Evolutionary conservation across 2,888 invertebrate genomes (phyloP).

Genomic region (Drosophila mimica): DNA sequence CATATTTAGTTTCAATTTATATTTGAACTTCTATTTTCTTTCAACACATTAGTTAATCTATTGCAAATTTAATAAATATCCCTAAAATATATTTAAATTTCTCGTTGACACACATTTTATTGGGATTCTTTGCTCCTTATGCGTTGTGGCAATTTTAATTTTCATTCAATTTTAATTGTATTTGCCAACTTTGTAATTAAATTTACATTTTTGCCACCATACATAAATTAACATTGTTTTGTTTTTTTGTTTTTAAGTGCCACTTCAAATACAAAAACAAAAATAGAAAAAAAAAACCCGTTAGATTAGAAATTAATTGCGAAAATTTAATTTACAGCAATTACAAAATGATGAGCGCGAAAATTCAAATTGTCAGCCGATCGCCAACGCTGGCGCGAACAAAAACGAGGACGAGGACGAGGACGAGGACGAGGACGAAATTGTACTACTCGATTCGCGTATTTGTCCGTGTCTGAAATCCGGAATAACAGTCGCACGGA

Average conservation of each 20-base stretch:
- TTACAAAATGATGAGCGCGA: constrained; percentile 37
- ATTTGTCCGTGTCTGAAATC: constrained; percentile 41
- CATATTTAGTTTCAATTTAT: neutral
- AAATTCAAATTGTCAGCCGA: constrained; percentile 45
- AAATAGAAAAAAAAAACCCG: neutral
- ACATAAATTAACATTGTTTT: neutral
- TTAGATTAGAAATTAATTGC: constrained; percentile 1
- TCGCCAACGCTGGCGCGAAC: constrained; percentile 23
- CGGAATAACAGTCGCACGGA: constrained; percentile 9
- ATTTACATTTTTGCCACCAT: neutral
- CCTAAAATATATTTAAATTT: neutral
- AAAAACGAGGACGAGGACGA: constrained; percentile 30
- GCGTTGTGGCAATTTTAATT: neutral
- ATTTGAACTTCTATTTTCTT: neutral
- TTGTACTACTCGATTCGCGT: constrained; percentile 16
- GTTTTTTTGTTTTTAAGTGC: neutral
- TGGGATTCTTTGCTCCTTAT: neutral
- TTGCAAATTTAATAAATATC: neutral
- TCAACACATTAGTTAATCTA: neutral
- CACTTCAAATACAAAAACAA: neutral
- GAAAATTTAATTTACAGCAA: constrained; percentile 1
- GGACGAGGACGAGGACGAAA: constrained; percentile 25
- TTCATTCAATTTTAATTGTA: neutral
- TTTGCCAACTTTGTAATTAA: neutral
- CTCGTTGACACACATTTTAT: neutral